phyloP scores from a whole-genome alignment of 2,797 vertebrate genomes.

The Apodemus agrarius region DNA sequence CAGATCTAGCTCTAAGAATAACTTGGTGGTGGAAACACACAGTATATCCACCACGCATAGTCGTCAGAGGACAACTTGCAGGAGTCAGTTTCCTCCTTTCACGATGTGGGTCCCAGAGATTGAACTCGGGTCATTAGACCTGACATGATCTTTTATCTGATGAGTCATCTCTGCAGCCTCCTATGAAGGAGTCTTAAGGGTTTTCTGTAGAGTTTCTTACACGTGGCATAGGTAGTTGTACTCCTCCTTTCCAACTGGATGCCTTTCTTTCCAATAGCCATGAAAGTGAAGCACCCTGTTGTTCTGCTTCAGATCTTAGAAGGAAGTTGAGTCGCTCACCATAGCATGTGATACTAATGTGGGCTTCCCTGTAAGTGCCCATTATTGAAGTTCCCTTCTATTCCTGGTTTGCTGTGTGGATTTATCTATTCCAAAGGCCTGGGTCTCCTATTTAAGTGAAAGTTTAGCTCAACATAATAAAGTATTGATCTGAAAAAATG shows the following conservation, averaged over 20 bases:
- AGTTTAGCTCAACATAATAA: constrained; percentile 25
- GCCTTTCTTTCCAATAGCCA: neutral
- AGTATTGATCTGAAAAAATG: neutral
- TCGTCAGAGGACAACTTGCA: neutral
- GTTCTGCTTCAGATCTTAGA: neutral
- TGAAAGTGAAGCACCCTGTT: neutral
- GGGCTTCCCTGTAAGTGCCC: neutral
- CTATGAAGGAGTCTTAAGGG: neutral
- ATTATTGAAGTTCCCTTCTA: neutral
- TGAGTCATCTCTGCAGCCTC: neutral
- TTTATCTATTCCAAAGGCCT: neutral
- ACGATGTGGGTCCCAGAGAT: neutral
- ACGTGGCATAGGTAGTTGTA: neutral
- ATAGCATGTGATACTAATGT: neutral
- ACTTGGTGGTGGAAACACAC: neutral
- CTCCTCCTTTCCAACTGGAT: neutral
- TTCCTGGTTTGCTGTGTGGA: neutral
- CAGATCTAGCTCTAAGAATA: too few species aligned
- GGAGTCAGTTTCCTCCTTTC: neutral
- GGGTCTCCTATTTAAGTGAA: neutral
- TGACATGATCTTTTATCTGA: neutral
- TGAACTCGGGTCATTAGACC: neutral
- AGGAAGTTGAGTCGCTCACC: neutral
- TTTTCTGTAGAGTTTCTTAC: neutral
- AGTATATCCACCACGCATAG: neutral